Evolutionary conservation across 2,888 invertebrate species (phyloP).

Genomic region (Mellilla xanthometata): DNA sequence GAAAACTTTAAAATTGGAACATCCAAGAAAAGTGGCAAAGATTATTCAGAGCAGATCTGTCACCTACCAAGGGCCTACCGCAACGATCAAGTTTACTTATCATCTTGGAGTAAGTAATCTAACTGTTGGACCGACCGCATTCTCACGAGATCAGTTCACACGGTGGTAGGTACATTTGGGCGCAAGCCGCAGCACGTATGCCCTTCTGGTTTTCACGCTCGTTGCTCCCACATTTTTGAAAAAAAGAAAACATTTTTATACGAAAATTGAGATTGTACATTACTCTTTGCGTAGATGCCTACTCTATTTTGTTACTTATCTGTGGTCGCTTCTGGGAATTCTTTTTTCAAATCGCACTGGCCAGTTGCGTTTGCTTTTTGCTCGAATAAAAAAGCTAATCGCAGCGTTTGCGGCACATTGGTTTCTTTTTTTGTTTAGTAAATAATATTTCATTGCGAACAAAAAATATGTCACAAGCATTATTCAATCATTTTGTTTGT

Average conservation of each 20-base stretch:
- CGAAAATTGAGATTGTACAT: conserved; percentile 39
- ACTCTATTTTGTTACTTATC: conserved; percentile 35
- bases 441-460: background rate
- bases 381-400: conserved; percentile 4
- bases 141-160: conserved; percentile 68
- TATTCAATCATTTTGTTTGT: background rate
- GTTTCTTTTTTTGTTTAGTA: conserved; percentile 5
- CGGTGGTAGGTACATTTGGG: conserved; percentile 52
- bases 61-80: conserved; percentile 41
- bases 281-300: conserved; percentile 33
- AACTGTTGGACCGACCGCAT: conserved; percentile 56
- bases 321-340: conserved; percentile 41
- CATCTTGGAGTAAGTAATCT: conserved; percentile 26
- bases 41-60: conserved; percentile 3
- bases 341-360: conserved; percentile 25
- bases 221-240: conserved; percentile 32
- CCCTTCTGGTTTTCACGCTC: conserved; percentile 66
- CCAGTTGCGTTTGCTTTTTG: conserved; percentile 27
- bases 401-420: background rate
- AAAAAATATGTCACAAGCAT: no score
- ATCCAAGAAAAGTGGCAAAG: background rate
- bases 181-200: conserved; percentile 55
- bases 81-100: conserved; percentile 23
- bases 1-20: no score
- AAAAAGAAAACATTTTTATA: conserved; percentile 39